phyloP scores from a whole-genome alignment of 1,140 invertebrate species.

The Euwallacea fornicatus region DNA sequence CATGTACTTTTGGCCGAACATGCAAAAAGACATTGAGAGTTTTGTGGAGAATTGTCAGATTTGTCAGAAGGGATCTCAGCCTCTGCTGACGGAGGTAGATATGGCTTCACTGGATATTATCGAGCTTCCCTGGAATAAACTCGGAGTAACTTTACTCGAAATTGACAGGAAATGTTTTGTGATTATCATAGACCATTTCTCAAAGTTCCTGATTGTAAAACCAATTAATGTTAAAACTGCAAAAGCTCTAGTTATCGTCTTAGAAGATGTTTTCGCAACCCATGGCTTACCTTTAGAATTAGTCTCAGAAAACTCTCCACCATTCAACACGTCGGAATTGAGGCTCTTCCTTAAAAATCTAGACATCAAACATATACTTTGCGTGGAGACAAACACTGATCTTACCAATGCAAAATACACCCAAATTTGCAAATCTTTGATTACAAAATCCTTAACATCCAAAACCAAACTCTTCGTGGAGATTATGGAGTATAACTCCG shows the following conservation, averaged over 20 bases:
- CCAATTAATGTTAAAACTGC: slow-evolving; percentile 4
- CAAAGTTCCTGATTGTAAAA: slow-evolving; percentile 12
- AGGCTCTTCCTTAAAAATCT: neutral
- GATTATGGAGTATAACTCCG: slow-evolving; percentile 8
- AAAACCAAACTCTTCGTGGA: neutral
- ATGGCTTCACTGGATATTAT: neutral
- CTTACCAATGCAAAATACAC: neutral
- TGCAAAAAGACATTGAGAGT: slow-evolving; percentile 7
- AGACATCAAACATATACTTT: slow-evolving; percentile 2
- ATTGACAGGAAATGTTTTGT: neutral
- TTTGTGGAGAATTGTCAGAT: neutral
- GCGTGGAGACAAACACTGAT: neutral
- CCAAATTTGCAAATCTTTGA: slow-evolving; percentile 5
- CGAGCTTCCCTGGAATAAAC: slow-evolving; percentile 9
- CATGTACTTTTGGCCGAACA: slow-evolving; percentile 9
- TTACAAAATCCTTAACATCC: neutral
- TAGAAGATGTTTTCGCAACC: slow-evolving; percentile 5
- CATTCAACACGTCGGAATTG: neutral
- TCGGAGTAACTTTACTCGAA: neutral
- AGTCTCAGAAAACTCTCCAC: neutral
- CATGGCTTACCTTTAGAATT: slow-evolving; percentile 14
- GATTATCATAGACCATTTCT: slow-evolving; percentile 12
- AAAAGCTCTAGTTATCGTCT: neutral
- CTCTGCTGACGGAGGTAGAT: neutral
- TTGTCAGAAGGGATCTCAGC: neutral